Percentiles rank a stretch among this genome's conserved stretches.
Evolutionary conservation across 2,888 invertebrate genomes (phyloP).

Genomic region (Eupeodes luniger): DNA sequence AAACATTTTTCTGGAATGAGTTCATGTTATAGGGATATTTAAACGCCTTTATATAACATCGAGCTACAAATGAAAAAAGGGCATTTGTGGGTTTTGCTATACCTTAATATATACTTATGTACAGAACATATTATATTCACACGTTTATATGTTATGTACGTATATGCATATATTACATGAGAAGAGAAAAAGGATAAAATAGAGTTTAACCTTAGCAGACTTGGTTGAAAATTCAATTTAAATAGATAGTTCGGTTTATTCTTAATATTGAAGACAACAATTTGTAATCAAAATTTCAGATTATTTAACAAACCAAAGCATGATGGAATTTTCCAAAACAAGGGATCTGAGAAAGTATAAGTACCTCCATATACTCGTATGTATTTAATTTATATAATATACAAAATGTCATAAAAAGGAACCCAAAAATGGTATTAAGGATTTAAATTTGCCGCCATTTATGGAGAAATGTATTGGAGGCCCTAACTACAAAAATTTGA

Average conservation of each 20-base stretch:
- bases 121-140: too few relatives aligned
- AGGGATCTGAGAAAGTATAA: too few relatives aligned
- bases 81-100: constrained; percentile 7
- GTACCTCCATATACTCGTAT: too few relatives aligned
- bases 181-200: not conserved
- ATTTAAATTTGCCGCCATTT: too few relatives aligned
- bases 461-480: too few relatives aligned
- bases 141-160: too few relatives aligned
- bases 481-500: too few relatives aligned
- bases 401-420: too few relatives aligned
- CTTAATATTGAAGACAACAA: not conserved
- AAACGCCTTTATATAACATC: constrained; percentile 47
- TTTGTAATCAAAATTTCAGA: constrained; percentile 5
- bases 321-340: not conserved
- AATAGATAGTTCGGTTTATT: not conserved
- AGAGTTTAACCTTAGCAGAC: constrained; percentile 11
- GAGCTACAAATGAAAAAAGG: constrained; percentile 34
- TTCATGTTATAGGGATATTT: constrained; percentile 37
- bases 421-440: too few relatives aligned
- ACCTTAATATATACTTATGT: not conserved
- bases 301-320: not conserved
- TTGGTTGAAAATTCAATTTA: constrained; percentile 4
- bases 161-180: not conserved
- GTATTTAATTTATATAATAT: too few relatives aligned
- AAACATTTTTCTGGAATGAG: not conserved